Conservation (phyloP, 2,113 vertebrate genomes). For the Platanista minor region DNA sequence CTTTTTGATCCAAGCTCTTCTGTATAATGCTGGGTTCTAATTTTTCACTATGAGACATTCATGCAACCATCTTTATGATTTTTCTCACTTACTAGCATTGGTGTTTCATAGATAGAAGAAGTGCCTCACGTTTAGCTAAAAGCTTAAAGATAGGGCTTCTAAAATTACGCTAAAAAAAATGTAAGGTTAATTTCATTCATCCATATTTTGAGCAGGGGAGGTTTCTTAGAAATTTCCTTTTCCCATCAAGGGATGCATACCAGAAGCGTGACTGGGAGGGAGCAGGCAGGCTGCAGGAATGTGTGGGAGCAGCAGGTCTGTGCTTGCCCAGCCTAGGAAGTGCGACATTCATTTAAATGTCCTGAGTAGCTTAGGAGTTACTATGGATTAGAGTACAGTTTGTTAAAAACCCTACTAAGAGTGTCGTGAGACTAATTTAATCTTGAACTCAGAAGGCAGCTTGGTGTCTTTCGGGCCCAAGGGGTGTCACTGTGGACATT, state of each 20-base stretch:
- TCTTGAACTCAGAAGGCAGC: not conserved
- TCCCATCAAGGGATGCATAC: not conserved
- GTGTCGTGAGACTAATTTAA: not conserved
- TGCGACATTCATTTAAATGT: not conserved
- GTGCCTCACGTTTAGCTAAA: not conserved
- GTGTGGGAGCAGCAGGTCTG: not conserved
- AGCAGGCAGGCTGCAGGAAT: not conserved
- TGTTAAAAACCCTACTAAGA: not conserved
- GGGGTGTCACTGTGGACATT: not conserved
- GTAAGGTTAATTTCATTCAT: not conserved
- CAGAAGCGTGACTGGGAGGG: not conserved
- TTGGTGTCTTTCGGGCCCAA: not conserved
- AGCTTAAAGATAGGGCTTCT: not conserved
- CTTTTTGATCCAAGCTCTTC: slow-evolving; percentile 63
- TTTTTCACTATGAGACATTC: slow-evolving; percentile 68
- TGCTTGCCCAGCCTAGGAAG: not conserved
- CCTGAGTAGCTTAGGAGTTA: not conserved
- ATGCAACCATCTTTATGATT: slow-evolving; percentile 73
- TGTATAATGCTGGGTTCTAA: slow-evolving; percentile 49
- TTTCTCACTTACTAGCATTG: slow-evolving; percentile 59
- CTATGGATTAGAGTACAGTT: not conserved
- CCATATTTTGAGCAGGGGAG: not conserved
- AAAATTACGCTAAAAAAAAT: not conserved
- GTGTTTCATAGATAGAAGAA: slow-evolving; percentile 50
- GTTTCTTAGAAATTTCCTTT: not conserved